Conservation (phyloP, 2,888 invertebrate species). For the Melanotus villosus region DNA sequence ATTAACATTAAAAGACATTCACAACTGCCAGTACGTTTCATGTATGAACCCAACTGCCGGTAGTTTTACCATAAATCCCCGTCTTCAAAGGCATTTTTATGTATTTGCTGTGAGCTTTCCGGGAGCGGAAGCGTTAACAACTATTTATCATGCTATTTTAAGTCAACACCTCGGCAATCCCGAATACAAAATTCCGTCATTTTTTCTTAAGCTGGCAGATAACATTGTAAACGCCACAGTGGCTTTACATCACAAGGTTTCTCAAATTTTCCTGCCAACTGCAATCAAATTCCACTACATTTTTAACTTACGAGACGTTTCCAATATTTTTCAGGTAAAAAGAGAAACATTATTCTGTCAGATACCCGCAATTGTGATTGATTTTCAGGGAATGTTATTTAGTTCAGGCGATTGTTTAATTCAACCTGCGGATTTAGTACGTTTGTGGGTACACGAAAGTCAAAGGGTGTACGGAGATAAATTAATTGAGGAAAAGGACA, state of each 20-base stretch:
- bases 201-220: constrained; percentile 77
- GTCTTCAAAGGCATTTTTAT: constrained; percentile 91
- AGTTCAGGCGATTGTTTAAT: constrained; percentile 90
- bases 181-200: constrained; percentile 83
- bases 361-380: neutral
- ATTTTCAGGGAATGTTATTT: constrained; percentile 86
- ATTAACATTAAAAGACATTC: constrained; percentile 92
- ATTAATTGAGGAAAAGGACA: constrained; percentile 91
- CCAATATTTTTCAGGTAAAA: constrained; percentile 92
- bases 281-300: constrained; percentile 98
- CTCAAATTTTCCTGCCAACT: constrained; percentile 92
- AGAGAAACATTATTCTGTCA: constrained; percentile 2
- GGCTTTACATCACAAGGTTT: constrained; percentile 87
- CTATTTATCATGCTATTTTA: constrained; percentile 91
- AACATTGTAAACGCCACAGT: constrained; percentile 88
- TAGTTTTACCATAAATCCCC: constrained; percentile 95
- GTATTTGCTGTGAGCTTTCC: constrained; percentile 88
- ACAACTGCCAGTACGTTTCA: constrained; percentile 96
- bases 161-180: constrained; percentile 87
- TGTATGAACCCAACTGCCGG: constrained; percentile 99
- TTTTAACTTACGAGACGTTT: constrained; percentile 94
- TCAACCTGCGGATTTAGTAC: constrained; percentile 84
- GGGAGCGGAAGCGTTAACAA: constrained; percentile 85
- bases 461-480: constrained; percentile 96
- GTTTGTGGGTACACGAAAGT: constrained; percentile 95